Evolutionary conservation across 2,113 vertebrate species (phyloP).

Genomic region (Leuciscus idus): DNA sequence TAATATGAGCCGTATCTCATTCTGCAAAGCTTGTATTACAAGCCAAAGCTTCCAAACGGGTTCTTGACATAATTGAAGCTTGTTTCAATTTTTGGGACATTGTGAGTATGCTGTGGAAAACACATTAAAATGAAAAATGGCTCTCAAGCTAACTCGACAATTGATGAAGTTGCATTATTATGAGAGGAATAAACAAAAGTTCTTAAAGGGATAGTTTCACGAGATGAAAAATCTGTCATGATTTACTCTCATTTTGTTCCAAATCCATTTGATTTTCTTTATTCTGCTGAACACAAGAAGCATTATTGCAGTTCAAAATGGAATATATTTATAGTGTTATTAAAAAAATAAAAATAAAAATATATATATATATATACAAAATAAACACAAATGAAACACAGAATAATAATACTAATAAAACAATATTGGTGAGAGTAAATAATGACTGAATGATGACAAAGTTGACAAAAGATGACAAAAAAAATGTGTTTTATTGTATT

Average conservation of each 20-base stretch:
- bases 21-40: conserved; percentile 15
- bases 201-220: neutral
- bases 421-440: too few relatives aligned
- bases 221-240: conserved; percentile 5
- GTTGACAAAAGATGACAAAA: too few relatives aligned
- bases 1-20: neutral
- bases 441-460: too few relatives aligned
- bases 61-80: conserved; percentile 8
- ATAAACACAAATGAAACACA: neutral
- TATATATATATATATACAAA: neutral
- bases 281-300: neutral
- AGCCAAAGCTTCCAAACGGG: conserved; percentile 14
- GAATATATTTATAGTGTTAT: neutral
- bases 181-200: conserved; percentile 22
- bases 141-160: neutral
- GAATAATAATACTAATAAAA: too few relatives aligned
- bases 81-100: conserved; percentile 18
- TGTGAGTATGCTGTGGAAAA: conserved; percentile 17
- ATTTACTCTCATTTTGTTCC: neutral
- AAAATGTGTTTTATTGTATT: too few relatives aligned
- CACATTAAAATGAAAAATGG: conserved; percentile 10
- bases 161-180: conserved; percentile 21
- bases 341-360: neutral
- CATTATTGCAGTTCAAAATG: neutral
- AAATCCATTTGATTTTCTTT: neutral